These are phyloP conservation scores for Odontophorus gujanensis DNA, from an alignment of 2,113 vertebrate genomes.

Conservation along the genomic window DNA sequence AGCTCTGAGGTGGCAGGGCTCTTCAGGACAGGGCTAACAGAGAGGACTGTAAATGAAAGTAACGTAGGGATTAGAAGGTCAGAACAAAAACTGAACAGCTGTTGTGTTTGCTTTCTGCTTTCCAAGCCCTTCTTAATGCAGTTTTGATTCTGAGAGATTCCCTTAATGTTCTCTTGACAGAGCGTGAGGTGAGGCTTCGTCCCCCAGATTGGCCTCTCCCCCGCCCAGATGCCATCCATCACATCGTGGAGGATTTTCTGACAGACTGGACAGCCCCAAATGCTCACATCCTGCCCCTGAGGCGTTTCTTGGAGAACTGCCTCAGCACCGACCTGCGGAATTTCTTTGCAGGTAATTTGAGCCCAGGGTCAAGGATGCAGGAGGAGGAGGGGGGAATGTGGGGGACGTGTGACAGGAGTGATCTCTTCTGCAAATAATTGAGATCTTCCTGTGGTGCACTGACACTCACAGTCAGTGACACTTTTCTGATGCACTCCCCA, in stretches of 20 bases:
- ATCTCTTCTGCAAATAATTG: background rate
- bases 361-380: background rate
- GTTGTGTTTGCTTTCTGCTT: background rate
- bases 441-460: background rate
- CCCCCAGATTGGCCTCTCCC: constrained; percentile 89
- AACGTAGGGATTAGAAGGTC: constrained; percentile 26
- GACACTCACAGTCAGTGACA: background rate
- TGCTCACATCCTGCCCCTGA: constrained; percentile 90
- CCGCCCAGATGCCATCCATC: constrained; percentile 87
- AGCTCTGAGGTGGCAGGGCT: background rate
- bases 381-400: background rate
- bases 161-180: constrained; percentile 71
- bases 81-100: constrained; percentile 15
- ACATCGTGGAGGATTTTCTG: constrained; percentile 95
- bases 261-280: constrained; percentile 92
- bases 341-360: constrained; percentile 90
- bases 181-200: constrained; percentile 86
- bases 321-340: constrained; percentile 88
- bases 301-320: constrained; percentile 94
- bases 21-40: background rate
- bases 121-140: background rate
- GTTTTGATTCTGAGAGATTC: background rate
- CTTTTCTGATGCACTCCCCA: background rate
- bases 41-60: constrained; percentile 5
- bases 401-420: background rate